phyloP scores from a whole-genome alignment of 2,888 invertebrate species.

The Allygus modestus region DNA sequence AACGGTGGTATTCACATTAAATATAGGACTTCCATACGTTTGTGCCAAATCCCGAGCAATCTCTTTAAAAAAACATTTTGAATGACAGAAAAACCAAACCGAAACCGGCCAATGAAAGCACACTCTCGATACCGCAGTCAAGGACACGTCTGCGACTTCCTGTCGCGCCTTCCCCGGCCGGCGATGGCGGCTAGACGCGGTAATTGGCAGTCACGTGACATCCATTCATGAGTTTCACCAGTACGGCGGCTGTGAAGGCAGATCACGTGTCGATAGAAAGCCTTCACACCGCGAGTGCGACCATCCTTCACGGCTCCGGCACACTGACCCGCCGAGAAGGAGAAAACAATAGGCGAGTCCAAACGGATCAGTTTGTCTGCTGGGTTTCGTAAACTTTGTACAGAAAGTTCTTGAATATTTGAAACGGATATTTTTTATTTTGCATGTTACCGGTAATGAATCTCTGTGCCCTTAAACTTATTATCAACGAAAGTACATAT shows the following conservation, averaged over 20 bases:
- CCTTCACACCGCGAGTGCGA: not conserved
- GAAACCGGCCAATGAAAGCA: not conserved
- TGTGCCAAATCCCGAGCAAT: no score
- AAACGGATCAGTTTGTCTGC: no score
- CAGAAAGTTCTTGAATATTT: no score
- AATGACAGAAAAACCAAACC: no score
- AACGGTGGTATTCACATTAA: no score
- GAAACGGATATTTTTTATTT: no score
- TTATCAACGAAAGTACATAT: no score
- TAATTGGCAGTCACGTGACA: constrained; percentile 19
- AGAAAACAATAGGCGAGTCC: not conserved
- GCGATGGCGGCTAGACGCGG: constrained; percentile 7
- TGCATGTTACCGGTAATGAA: no score
- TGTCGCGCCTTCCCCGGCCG: not conserved
- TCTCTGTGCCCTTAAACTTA: no score
- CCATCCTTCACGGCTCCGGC: constrained; percentile 4
- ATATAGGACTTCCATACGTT: no score
- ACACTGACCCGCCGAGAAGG: constrained; percentile 11
- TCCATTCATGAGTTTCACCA: constrained; percentile 16
- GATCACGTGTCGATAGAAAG: constrained; percentile 25
- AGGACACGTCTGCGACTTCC: constrained; percentile 11
- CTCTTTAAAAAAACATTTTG: no score
- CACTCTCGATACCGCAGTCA: constrained; percentile 15
- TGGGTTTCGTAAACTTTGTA: no score
- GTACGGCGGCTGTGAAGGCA: not conserved